Percentiles rank a stretch among this genome's conserved stretches.
These are phyloP conservation scores for Neoscelio sp. DNA, from an alignment of 2,888 invertebrate genomes.

Conservation along the genomic window DNA sequence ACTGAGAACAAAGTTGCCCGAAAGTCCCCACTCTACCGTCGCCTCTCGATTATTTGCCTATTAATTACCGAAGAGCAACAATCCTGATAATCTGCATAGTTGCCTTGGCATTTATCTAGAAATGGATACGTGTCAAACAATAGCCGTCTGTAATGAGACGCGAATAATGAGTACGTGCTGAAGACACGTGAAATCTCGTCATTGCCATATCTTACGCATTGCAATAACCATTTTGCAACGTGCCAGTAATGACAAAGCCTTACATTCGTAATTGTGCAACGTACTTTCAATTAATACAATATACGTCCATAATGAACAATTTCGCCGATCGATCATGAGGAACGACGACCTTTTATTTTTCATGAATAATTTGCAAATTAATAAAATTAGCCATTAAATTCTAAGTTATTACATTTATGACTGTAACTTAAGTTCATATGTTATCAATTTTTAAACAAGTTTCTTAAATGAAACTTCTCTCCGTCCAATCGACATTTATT, in stretches of 20 bases:
- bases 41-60: constrained; percentile 68
- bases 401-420: no score
- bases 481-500: no score
- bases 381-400: constrained; percentile 1
- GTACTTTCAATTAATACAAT: constrained; percentile 35
- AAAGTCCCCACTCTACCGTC: not conserved
- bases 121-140: constrained; percentile 78
- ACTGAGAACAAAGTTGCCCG: no score
- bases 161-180: constrained; percentile 69
- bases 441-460: no score
- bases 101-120: constrained; percentile 80
- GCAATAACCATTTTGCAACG: constrained; percentile 47
- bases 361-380: constrained; percentile 1
- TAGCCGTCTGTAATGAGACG: constrained; percentile 77
- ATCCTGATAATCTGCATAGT: constrained; percentile 69
- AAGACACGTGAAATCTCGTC: constrained; percentile 66
- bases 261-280: constrained; percentile 31
- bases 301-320: constrained; percentile 11
- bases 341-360: not conserved
- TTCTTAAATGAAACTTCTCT: no score
- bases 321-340: not conserved
- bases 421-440: no score
- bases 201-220: constrained; percentile 46
- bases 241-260: constrained; percentile 38
- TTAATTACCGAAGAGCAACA: constrained; percentile 74